Base-by-base conservation (phyloP, 2,888 invertebrate species). In the Spilosoma lubricipeda region DNA sequence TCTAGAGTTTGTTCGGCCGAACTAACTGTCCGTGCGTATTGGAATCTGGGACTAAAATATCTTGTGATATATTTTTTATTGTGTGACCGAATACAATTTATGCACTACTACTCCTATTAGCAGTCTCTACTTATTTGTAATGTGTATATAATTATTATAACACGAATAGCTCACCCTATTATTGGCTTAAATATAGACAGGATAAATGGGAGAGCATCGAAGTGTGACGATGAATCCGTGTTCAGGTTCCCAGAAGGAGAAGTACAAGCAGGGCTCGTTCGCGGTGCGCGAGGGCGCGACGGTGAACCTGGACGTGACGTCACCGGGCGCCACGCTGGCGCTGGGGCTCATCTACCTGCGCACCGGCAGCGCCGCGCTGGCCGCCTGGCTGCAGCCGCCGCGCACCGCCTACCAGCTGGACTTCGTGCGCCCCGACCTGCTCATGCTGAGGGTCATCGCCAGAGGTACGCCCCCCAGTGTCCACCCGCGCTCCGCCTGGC, bases 291-390 rank as follows among this genome's bases (percentile, higher is more conserved):
- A 99, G 93, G 99, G 99, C 0, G 98, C 98, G 77, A 97, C 97
- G 1, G 98, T 99, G 68, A 99, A 99, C 94, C 97, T 99, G 76
- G 99, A 99, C 94, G 98, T 99, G 70, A 99, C 99, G 2, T 98
- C 99, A 0, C 99, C 99, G 0, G 99, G 99, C 1, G 99, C 99
- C 0, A 99, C 99, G 0, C 95, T 99, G 52, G 99, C 99, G 0
- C 95, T 99, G 7, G 99, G 99, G 0, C 96, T 99, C 85, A 98
- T 99, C 96, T 99, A 98, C 95, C 97, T 99, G 90, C 97, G 98
- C 79, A 98, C 98, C 4, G 97, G 97, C 75, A 98, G 98, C 94
- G 96, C 97, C 79, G 98, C 99, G 3, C 97, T 99, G 2, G 99
- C 99, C 7, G 97, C 97, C 81, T 99, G 99, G 99, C 97, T 99